Evolutionary conservation across 2,888 invertebrate genomes (phyloP).

Genomic region (Seira musarum): DNA sequence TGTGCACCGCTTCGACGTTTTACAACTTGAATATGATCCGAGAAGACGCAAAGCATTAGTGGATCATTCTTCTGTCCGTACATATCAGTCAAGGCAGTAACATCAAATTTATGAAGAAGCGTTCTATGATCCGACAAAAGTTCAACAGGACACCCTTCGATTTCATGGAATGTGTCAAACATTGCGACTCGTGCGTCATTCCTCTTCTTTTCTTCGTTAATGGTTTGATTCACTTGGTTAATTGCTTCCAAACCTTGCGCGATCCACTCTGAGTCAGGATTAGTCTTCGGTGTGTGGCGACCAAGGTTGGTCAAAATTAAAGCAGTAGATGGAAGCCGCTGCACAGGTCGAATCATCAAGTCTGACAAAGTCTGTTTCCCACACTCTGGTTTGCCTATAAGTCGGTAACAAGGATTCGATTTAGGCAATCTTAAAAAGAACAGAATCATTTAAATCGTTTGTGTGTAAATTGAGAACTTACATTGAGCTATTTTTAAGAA

Average conservation of each 20-base stretch:
- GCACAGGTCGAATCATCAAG: conserved; percentile 96
- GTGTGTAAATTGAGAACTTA: conserved; percentile 50
- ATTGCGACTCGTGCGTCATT: conserved; percentile 96
- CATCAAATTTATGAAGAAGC: conserved; percentile 65
- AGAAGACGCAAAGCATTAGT: conserved; percentile 64
- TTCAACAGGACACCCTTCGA: conserved; percentile 78
- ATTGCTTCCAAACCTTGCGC: conserved; percentile 66
- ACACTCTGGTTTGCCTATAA: conserved; percentile 85
- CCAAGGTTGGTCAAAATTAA: conserved; percentile 95
- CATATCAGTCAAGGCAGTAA: conserved; percentile 62
- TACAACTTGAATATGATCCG: conserved; percentile 67
- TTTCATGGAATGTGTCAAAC: conserved; percentile 98
- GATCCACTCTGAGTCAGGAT: conserved; percentile 79
- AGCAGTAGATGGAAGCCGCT: conserved; percentile 96
- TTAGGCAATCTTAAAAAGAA: conserved; percentile 10
- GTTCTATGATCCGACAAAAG: conserved; percentile 66
- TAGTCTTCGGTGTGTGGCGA: conserved; percentile 90
- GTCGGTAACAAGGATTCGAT: conserved; percentile 16
- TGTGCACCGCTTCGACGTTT: conserved; percentile 60
- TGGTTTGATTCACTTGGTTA: conserved; percentile 86
- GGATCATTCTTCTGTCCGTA: conserved; percentile 66
- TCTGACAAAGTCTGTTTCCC: conserved; percentile 96
- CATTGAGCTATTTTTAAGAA: conserved; percentile 97
- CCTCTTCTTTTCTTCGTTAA: conserved; percentile 97
- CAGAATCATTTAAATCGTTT: too few species aligned